Conservation (phyloP, 2,797 vertebrate genomes). For the Amblyraja radiata region DNA sequence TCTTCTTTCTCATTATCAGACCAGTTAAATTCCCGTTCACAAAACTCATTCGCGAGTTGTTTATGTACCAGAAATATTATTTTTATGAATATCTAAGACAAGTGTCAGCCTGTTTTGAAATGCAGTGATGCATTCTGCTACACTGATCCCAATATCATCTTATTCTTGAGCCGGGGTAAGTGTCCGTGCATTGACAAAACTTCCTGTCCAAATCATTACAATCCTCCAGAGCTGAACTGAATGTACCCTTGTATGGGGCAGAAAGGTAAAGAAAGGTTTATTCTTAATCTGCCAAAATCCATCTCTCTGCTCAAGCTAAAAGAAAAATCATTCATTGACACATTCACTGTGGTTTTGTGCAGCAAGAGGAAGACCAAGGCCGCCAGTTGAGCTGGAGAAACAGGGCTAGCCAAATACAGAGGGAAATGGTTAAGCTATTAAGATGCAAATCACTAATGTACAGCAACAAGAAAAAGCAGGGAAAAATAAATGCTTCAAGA, state of each 20-base stretch:
- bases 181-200: not conserved
- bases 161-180: not conserved
- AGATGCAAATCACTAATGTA: conserved; percentile 11
- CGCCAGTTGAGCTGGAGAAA: not conserved
- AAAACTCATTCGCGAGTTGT: not conserved
- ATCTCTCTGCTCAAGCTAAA: not conserved
- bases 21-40: not conserved
- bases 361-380: not conserved
- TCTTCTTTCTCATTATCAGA: not conserved
- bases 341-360: not conserved
- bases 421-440: conserved; percentile 31
- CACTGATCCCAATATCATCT: not conserved
- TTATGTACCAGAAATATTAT: not conserved
- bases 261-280: conserved; percentile 11
- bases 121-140: not conserved
- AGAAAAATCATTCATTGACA: not conserved
- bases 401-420: not conserved
- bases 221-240: not conserved
- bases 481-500: conserved; percentile 30
- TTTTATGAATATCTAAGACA: not conserved
- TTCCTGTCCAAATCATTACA: not conserved
- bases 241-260: not conserved
- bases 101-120: not conserved
- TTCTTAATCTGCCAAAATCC: conserved; percentile 24
- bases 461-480: conserved; percentile 2